phyloP scores from a whole-genome alignment of 2,888 invertebrate species.

The Machimus atricapillus region DNA sequence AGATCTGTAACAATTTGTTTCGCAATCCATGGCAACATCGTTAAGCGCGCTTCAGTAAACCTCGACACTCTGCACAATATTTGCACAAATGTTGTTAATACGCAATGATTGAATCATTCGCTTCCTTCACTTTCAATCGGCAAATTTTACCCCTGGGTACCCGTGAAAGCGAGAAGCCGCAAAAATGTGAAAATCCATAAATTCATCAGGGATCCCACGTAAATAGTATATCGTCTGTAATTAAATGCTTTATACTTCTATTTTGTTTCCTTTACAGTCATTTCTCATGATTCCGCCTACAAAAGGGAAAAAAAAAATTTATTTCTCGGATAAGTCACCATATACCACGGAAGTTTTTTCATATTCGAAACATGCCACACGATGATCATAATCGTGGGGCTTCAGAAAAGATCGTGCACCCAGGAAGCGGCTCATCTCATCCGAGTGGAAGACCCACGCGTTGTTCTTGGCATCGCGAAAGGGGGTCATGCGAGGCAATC shows the following conservation, averaged over 20 bases:
- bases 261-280: neutral
- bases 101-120: neutral
- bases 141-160: neutral
- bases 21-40: neutral
- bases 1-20: neutral
- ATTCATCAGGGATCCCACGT: neutral
- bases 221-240: neutral
- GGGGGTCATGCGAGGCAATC: conserved; percentile 1
- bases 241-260: neutral
- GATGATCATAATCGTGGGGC: neutral
- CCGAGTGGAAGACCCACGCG: neutral
- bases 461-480: neutral
- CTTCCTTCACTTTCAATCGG: neutral
- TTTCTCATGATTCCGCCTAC: neutral
- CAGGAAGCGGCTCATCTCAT: neutral
- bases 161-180: neutral
- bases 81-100: neutral
- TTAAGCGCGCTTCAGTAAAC: neutral
- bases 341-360: neutral
- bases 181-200: neutral
- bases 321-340: neutral
- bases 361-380: neutral
- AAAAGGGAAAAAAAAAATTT: neutral
- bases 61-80: neutral
- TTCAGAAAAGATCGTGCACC: neutral